phyloP scores from a whole-genome alignment of 2,113 vertebrate species.

The Nerophis lumbriciformis region DNA sequence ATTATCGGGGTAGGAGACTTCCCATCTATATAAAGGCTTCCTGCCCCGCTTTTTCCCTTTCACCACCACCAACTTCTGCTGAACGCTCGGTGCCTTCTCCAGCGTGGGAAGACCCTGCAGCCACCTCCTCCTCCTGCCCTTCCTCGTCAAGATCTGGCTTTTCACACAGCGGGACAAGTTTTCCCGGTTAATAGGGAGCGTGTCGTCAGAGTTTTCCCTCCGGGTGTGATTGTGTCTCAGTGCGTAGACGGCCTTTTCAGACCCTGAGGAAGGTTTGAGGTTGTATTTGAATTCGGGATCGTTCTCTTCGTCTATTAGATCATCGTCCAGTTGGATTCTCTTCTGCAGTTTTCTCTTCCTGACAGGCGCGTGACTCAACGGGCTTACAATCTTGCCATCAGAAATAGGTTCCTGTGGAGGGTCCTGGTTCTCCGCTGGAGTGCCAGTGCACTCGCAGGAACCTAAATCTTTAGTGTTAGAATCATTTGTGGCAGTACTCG shows the following conservation, averaged over 20 bases:
- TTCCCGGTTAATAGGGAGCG: slow-evolving; percentile 50
- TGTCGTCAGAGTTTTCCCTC: slow-evolving; percentile 38
- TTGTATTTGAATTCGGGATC: slow-evolving; percentile 63
- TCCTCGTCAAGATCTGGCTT: slow-evolving; percentile 66
- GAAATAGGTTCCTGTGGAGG: background rate
- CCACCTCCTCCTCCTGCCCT: slow-evolving; percentile 67
- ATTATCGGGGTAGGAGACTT: slow-evolving; percentile 70
- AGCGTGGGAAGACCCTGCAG: slow-evolving; percentile 51
- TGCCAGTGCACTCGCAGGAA: slow-evolving; percentile 30
- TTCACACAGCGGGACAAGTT: slow-evolving; percentile 66
- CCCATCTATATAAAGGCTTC: slow-evolving; percentile 50
- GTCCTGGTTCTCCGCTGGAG: slow-evolving; percentile 16
- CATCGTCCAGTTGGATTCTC: slow-evolving; percentile 5
- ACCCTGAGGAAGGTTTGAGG: slow-evolving; percentile 25
- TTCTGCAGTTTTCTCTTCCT: slow-evolving; percentile 33
- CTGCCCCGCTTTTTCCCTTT: slow-evolving; percentile 47
- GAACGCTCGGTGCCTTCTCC: slow-evolving; percentile 42
- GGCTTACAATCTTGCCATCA: background rate
- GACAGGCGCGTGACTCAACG: slow-evolving; percentile 9
- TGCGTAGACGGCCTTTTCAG: slow-evolving; percentile 45
- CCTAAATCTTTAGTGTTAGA: slow-evolving; percentile 3
- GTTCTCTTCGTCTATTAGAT: slow-evolving; percentile 34
- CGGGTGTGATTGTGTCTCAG: slow-evolving; percentile 45
- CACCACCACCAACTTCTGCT: slow-evolving; percentile 34
- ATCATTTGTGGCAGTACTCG: slow-evolving; percentile 30